Evolutionary conservation across 2,113 vertebrate genomes (phyloP).

Genomic region (Pycnonotus jocosus): DNA sequence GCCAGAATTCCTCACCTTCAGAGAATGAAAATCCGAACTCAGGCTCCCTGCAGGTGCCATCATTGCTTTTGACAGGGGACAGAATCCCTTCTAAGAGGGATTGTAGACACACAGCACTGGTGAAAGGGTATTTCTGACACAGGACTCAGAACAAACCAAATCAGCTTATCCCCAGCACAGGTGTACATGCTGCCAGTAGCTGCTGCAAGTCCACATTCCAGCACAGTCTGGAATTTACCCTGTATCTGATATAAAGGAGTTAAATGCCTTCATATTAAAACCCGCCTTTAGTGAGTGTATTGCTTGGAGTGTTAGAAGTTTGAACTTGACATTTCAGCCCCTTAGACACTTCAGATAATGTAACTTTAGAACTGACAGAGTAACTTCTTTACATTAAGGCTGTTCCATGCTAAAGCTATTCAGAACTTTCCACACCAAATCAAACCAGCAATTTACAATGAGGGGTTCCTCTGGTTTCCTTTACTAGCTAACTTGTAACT

Average conservation of each 20-base stretch:
- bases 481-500: neutral
- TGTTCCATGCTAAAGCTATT: neutral
- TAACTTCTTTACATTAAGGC: neutral
- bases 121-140: neutral
- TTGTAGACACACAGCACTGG: neutral
- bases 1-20: neutral
- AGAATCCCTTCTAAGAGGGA: neutral
- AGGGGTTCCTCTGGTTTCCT: constrained; percentile 6
- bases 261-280: neutral
- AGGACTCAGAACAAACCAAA: neutral
- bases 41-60: neutral
- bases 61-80: neutral
- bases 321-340: neutral
- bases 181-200: fast-evolving
- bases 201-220: neutral
- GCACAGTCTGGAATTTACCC: neutral
- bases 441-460: constrained; percentile 8
- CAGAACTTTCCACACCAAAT: neutral
- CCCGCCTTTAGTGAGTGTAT: neutral
- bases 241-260: neutral
- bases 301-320: neutral
- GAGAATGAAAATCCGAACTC: neutral
- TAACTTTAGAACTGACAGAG: neutral
- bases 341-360: neutral
- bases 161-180: neutral